A percentile compares a stretch with the other conserved stretches of the same genome.
Evolutionary conservation across 2,113 vertebrate genomes (phyloP).

Genomic region (Lates calcarifer): DNA sequence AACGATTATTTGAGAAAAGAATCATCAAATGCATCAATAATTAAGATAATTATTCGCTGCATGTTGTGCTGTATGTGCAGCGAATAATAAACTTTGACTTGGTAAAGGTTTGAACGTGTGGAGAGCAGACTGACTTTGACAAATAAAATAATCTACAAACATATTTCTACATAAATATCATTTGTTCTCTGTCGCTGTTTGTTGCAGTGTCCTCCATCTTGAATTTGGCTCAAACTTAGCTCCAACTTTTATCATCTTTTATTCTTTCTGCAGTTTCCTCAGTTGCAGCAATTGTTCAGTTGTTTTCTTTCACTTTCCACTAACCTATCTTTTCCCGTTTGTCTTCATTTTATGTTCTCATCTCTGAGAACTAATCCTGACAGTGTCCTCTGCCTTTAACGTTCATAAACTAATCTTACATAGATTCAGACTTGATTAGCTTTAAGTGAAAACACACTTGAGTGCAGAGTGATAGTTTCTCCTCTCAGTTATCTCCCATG

Average conservation of each 20-base stretch:
- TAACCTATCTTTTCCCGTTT: background rate
- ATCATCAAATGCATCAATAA: no score
- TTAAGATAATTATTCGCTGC: no score
- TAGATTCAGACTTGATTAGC: background rate
- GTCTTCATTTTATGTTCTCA: background rate
- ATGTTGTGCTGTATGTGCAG: no score
- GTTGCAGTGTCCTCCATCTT: background rate
- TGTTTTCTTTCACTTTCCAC: background rate
- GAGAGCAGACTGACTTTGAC: background rate
- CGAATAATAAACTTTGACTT: background rate
- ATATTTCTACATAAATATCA: background rate
- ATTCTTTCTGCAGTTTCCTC: background rate
- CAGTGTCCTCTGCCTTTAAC: background rate
- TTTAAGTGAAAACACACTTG: background rate
- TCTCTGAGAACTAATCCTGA: background rate
- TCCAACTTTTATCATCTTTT: background rate
- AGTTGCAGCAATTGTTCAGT: background rate
- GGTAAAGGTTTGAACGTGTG: background rate
- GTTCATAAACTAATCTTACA: background rate
- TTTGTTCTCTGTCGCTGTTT: background rate
- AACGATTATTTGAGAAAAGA: no score
- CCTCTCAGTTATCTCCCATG: slow-evolving; percentile 15
- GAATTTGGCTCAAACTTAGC: background rate
- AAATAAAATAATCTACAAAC: background rate
- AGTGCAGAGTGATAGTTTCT: background rate